Base-by-base conservation (phyloP, 1,140 invertebrate species). In the Camponotus floridanus region DNA sequence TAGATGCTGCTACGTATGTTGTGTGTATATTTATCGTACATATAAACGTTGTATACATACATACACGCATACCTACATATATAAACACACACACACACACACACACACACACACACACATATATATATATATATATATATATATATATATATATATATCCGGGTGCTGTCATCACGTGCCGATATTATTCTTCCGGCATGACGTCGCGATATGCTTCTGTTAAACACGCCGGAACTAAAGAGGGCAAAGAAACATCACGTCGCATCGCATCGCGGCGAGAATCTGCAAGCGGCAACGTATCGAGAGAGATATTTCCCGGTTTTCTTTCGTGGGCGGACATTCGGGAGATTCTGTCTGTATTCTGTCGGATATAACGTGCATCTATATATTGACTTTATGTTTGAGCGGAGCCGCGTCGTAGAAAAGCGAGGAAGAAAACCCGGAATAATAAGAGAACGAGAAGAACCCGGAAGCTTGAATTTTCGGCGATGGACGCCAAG, bases 221-320 rank as follows among this genome's bases (percentile, higher is more conserved):
- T 85, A 85, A 85, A 85, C 74, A 74, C 70, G 83, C 74, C 57
- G 81, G 83, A 87, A 87, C 68, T 87, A 84, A 87, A 84, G 61
- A 48, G 71, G 62, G 64, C 79, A 76, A 84, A 87, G 86, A 84
- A 87, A 84, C 68, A 73, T 86, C 8, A 9, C 42, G 9, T 70
- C 65, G 36, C 39, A 39, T 31, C 42, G 51, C 33, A 39, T 31
- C 42, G 51, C 33, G 13, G 36, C 21, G 67, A 48, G 26, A 39
- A 83, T 83, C 36, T 36, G 79, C 79, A 70, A 76, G 71, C 45
- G 36, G 45, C 67, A 84, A 67, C 39, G 15, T 74, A 84, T 85
- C 70, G 71, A 4, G 62, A 70, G 48, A 70, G 55, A 81, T 86
- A 81, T 80, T 64, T 26, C 13, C 57, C 45, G 26, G 48, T 51